These are phyloP conservation scores for Heliopora coerulea DNA, from an alignment of 92 coral and sea anemone species.

Conservation along the genomic window DNA sequence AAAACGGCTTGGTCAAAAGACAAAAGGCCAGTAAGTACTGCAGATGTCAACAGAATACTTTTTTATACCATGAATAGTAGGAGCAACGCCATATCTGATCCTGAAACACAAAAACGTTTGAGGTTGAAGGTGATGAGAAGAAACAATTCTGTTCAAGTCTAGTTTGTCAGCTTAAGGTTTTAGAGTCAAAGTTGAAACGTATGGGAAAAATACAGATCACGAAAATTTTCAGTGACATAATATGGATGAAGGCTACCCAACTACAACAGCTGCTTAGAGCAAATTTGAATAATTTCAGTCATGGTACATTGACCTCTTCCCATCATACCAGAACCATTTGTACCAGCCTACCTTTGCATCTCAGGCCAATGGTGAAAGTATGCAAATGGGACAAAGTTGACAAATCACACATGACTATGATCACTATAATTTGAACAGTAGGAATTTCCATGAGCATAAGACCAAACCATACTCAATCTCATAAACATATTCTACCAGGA, in stretches of 20 bases:
- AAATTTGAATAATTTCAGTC: slow-evolving; percentile 1
- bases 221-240: slow-evolving; percentile 37
- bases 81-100: slow-evolving; percentile 17
- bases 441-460: no score
- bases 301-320: no score
- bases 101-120: slow-evolving; percentile 23
- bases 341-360: no score
- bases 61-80: slow-evolving; percentile 18
- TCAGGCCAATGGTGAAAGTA: no score
- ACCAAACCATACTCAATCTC: no score
- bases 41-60: slow-evolving; percentile 30
- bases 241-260: slow-evolving; percentile 37
- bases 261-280: background rate
- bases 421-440: no score
- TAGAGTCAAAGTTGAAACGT: slow-evolving; percentile 25
- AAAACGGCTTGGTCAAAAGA: slow-evolving; percentile 36
- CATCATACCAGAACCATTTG: no score
- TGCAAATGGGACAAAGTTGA: no score
- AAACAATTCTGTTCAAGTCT: slow-evolving; percentile 34
- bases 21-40: background rate
- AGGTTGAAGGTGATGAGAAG: slow-evolving; percentile 35
- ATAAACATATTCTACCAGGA: no score
- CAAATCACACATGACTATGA: no score
- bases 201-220: slow-evolving; percentile 41
- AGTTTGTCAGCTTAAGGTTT: slow-evolving; percentile 20